Percentiles rank a stretch among this genome's conserved stretches.
These are phyloP conservation scores for Drosophila nannoptera DNA, from an alignment of 1,140 invertebrate genomes.

Conservation along the genomic window DNA sequence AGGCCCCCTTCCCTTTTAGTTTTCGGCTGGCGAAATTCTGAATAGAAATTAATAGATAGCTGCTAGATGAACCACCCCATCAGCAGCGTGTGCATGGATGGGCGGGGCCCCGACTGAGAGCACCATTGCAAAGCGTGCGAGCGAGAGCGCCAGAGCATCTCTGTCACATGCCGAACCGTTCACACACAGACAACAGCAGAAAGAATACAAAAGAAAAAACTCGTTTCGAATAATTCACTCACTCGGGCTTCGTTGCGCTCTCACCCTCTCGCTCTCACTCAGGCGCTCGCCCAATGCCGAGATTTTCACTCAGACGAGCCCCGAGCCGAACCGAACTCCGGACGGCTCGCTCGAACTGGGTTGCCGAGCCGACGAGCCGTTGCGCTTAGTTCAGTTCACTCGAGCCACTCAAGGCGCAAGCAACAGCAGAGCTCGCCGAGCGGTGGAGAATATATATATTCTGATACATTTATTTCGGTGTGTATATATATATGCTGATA, in stretches of 20 bases:
- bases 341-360: slow-evolving; percentile 28
- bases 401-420: slow-evolving; percentile 57
- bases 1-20: neutral
- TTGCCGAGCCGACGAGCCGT: slow-evolving; percentile 38
- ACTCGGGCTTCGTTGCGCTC: neutral
- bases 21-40: slow-evolving; percentile 10
- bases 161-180: slow-evolving; percentile 8
- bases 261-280: neutral
- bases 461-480: neutral
- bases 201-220: neutral
- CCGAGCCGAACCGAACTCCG: slow-evolving; percentile 21
- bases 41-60: slow-evolving; percentile 28
- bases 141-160: slow-evolving; percentile 19
- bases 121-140: slow-evolving; percentile 32
- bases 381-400: slow-evolving; percentile 39
- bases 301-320: slow-evolving; percentile 60
- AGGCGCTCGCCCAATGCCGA: slow-evolving; percentile 42
- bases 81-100: neutral
- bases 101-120: slow-evolving; percentile 37
- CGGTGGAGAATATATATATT: slow-evolving; percentile 2
- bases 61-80: slow-evolving; percentile 25
- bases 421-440: slow-evolving; percentile 29
- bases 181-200: neutral
- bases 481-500: neutral
- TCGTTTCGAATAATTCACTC: neutral